Evolutionary conservation across 2,888 invertebrate species (phyloP), one percentile per base, ranked within the genome.

Genomic region (Lycia hirtaria): DNA sequence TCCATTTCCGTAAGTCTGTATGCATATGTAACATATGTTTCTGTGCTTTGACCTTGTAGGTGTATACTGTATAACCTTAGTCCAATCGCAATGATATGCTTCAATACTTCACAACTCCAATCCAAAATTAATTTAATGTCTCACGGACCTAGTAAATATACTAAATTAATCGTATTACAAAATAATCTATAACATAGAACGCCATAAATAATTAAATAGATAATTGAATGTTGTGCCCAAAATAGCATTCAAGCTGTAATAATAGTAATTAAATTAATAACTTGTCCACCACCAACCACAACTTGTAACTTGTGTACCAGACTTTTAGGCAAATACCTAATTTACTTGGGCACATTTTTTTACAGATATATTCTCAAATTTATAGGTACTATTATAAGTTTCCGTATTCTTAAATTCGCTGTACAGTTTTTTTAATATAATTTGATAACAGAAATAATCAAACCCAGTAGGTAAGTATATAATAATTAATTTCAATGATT

Each of bases 61-160:
- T 6, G 0, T 19, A 19, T 26, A 4, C 64, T 61, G 1, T 37
- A 20, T 19, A 70, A 76, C 71, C 67, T 75, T 65, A 71, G 68
- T 75, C 77, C 78, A 77, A 81, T 56, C 76, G 82, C 80, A 76
- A 68, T 87, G 86, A 87, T 87, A 87, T 87, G 87, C 83, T 72
- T 83, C 73, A 74, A 80, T 80, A 80, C 71, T 68, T 87, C 85
- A 87, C 85, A 87, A 87, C 86, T 74, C 80, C 67, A 64, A 76
- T 78, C 80, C 60, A 69, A 84, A 83, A 83, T 72, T 58, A 80
- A 81, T 79, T 81, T 81, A 75, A 64, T 71, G 78, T 81, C 84
- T 60, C 64, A 60, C 60, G 73, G 84, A 82, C 81, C 52, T 64
- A 37, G 60, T 63, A 64, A 62, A 60, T 53, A 63, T 50, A 60